Conservation (phyloP, 2,113 vertebrate genomes). For the Ammodytes dubius region DNA sequence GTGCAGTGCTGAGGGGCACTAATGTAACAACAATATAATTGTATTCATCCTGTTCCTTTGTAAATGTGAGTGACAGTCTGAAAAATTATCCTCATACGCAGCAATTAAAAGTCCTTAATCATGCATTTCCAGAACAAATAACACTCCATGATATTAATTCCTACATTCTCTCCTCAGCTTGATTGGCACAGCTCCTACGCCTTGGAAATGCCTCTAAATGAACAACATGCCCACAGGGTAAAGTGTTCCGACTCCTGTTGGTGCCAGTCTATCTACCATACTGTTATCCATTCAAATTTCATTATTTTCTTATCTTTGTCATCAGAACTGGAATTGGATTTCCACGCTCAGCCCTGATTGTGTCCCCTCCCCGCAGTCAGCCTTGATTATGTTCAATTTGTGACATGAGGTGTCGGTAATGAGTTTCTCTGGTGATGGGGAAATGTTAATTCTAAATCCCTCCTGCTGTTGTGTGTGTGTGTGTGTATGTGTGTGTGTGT, state of each 20-base stretch:
- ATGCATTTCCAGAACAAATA: background rate
- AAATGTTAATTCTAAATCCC: slow-evolving; percentile 65
- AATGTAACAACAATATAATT: background rate
- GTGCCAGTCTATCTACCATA: slow-evolving; percentile 12
- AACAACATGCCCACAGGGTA: slow-evolving; percentile 28
- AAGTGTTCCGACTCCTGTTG: slow-evolving; percentile 47
- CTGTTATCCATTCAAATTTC: slow-evolving; percentile 59
- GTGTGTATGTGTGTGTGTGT: slow-evolving; percentile 4
- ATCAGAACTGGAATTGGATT: slow-evolving; percentile 63
- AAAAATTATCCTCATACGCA: background rate
- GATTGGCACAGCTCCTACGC: slow-evolving; percentile 6
- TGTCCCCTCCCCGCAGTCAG: slow-evolving; percentile 57
- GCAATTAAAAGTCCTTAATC: background rate
- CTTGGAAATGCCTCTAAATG: slow-evolving; percentile 23
- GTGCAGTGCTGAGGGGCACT: too few species aligned
- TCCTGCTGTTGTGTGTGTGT: slow-evolving; percentile 25
- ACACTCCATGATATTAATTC: background rate
- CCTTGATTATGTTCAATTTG: slow-evolving; percentile 64
- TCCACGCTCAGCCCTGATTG: slow-evolving; percentile 56
- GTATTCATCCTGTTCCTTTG: background rate
- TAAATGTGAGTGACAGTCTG: background rate
- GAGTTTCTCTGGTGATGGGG: slow-evolving; percentile 67
- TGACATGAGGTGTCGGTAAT: slow-evolving; percentile 68
- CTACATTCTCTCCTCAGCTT: background rate
- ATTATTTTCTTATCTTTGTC: slow-evolving; percentile 61